Base-by-base conservation (phyloP, 30 jellyfish, hydroid and myxozoan genomes). In the Clytia hemisphaerica region DNA sequence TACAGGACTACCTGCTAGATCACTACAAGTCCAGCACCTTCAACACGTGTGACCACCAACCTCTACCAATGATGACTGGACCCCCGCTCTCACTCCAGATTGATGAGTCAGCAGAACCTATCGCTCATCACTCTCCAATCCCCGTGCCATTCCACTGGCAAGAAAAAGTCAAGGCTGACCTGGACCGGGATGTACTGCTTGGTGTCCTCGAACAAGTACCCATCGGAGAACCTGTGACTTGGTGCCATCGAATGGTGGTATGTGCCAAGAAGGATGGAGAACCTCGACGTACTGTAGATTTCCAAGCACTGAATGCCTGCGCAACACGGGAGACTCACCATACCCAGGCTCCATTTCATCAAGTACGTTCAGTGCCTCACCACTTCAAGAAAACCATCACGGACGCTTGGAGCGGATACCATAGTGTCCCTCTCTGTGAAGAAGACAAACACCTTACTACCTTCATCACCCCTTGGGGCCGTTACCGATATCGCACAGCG, bases 271-370 rank as follows among this genome's bases (percentile, higher is more conserved):
- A 48, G n/a, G 37, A 50, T 32, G 78, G 78, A 5, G 4, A 12
- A 7, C 85, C 85, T 36, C 70, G 85, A 4, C 71, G 81, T 37
- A 73, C 85, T 18, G 71, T 73, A 3, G 85, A 73, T 73, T 37
- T 73, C 21, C 82, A 73, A 32, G 59, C 61, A 35, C 47, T 73
- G 25, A 73, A 73, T 60, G 49, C 47, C 6, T 30, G 29, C 9
- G 58, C 72, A 14, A 25, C 29, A 4, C 32, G 85, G 19, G 85
- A 73, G 31, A 59, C 85, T 2, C 85, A 73, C 32, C 85, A 73
- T 48, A 73, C 85, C 67, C 82, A 26, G 58, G 22, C 81, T 4
- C 85, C 85, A 19, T 73, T 73, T 37, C 85, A 73, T 72, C 85
- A 57, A 5, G 85, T 32, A 3, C 78, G n/a, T 7, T 42, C n/a